Conservation (phyloP, 2,113 vertebrate genomes). For the Irena cyanogastra region DNA sequence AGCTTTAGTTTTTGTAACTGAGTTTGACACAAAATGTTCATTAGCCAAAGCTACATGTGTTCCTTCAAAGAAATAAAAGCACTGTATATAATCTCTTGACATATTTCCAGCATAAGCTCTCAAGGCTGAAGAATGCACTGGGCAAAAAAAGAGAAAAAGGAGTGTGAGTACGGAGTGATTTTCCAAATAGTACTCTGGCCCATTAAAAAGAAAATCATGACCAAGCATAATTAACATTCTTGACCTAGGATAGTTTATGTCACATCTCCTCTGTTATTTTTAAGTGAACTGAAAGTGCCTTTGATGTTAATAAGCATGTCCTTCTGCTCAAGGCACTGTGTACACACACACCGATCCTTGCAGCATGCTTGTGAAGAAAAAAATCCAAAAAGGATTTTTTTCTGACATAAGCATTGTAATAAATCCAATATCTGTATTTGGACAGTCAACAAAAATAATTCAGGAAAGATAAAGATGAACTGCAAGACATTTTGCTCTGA, state of each 20-base stretch:
- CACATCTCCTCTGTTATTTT: background rate
- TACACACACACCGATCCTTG: background rate
- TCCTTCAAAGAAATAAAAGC: background rate
- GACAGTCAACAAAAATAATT: background rate
- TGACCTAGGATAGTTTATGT: background rate
- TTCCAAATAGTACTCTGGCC: background rate
- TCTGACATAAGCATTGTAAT: background rate
- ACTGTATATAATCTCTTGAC: background rate
- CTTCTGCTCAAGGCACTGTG: background rate
- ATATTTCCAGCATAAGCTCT: background rate
- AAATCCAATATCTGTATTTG: background rate
- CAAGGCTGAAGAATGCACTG: background rate
- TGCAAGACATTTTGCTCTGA: background rate
- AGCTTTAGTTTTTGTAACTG: background rate
- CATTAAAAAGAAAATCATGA: background rate
- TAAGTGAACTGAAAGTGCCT: background rate
- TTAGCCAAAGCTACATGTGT: background rate
- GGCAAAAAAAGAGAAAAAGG: background rate
- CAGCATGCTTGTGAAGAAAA: background rate
- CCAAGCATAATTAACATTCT: constrained; percentile 4
- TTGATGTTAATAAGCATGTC: background rate
- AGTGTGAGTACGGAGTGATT: background rate
- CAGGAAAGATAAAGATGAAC: background rate
- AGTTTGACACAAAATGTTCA: background rate
- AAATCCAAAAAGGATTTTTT: background rate